Evolutionary conservation across 2,888 invertebrate genomes (phyloP).

Genomic region (Salpingus planirostris): DNA sequence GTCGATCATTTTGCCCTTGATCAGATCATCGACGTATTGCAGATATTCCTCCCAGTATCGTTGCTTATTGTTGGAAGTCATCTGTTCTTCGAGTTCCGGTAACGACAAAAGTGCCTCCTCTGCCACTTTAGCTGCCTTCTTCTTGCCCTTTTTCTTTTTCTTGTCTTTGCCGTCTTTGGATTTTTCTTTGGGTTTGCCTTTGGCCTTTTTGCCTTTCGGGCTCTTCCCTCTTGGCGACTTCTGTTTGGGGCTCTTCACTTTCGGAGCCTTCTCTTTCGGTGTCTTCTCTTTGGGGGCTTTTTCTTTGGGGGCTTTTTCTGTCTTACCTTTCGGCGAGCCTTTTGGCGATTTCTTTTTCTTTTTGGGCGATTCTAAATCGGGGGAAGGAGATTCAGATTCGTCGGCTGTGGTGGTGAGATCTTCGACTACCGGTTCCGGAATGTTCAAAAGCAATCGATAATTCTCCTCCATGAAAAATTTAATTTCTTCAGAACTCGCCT

Average conservation of each 20-base stretch:
- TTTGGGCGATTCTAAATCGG: constrained; percentile 1
- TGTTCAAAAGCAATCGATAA: constrained; percentile 60
- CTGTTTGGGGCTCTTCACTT: constrained; percentile 22
- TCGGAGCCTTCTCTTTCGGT: constrained; percentile 32
- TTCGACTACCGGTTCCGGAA: constrained; percentile 32
- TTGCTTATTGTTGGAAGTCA: constrained; percentile 34
- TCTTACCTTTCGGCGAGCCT: constrained; percentile 11
- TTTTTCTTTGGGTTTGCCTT: constrained; percentile 13
- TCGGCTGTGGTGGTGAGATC: constrained; percentile 7
- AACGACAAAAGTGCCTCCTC: constrained; percentile 33
- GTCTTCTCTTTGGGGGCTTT: constrained; percentile 28
- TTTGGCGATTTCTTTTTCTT: constrained; percentile 4
- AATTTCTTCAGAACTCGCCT: constrained; percentile 49
- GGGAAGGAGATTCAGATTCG: constrained; percentile 4
- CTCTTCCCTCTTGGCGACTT: constrained; percentile 14
- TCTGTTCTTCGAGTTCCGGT: constrained; percentile 3
- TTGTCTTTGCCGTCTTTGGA: constrained; percentile 17
- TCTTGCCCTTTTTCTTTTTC: constrained; percentile 26
- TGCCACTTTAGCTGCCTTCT: constrained; percentile 28
- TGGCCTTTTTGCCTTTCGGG: constrained; percentile 9
- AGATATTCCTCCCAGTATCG: constrained; percentile 25
- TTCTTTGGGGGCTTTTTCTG: constrained; percentile 10
- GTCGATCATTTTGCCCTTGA: constrained; percentile 49
- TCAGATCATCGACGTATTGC: constrained; percentile 32
- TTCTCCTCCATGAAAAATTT: constrained; percentile 53